These are phyloP conservation scores for Hypomesus transpacificus DNA, from an alignment of 2,113 vertebrate species.

Conservation along the genomic window DNA sequence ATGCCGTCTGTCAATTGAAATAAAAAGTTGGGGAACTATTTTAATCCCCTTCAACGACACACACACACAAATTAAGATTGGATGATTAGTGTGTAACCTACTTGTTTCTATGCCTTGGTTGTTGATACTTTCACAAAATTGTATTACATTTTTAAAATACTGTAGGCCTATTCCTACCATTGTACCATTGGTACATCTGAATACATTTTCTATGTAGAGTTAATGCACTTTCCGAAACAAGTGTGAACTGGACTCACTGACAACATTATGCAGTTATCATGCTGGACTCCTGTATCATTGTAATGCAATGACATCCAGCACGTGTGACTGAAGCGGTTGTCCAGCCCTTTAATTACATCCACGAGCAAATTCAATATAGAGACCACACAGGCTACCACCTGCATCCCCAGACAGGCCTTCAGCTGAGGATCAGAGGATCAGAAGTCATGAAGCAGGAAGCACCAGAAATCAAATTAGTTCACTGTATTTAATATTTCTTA, in stretches of 20 bases:
- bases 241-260: too few species aligned
- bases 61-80: too few species aligned
- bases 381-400: slow-evolving; percentile 45
- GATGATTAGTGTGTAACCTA: too few species aligned
- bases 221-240: too few species aligned
- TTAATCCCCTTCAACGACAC: neutral
- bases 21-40: neutral
- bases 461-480: neutral
- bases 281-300: neutral
- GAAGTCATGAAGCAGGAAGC: neutral
- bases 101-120: too few species aligned
- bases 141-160: too few species aligned
- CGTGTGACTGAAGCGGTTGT: accelerated
- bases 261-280: too few species aligned
- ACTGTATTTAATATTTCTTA: neutral
- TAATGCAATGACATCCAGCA: accelerated
- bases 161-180: neutral
- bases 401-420: slow-evolving; percentile 65
- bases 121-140: too few species aligned
- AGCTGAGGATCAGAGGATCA: slow-evolving; percentile 50
- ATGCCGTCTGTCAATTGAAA: slow-evolving; percentile 22
- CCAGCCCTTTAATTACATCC: accelerated
- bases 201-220: too few species aligned
- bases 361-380: slow-evolving; percentile 38
- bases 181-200: neutral